A percentile compares a stretch with the other conserved stretches of the same genome.
These are phyloP conservation scores for Corella eumyota DNA, from an alignment of 23 tunicate genomes.

Conservation along the genomic window DNA sequence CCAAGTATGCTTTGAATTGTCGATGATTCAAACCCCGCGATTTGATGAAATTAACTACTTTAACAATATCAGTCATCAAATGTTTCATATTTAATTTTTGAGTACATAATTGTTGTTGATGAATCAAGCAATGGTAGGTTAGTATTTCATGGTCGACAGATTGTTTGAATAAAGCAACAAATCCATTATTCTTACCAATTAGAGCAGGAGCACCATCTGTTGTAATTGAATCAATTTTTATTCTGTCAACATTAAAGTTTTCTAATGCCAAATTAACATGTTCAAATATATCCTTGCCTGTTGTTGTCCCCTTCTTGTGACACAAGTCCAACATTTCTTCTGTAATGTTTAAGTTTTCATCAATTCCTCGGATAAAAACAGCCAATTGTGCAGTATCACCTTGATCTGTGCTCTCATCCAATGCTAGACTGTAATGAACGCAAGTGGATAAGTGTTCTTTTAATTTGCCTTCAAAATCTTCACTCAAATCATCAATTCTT, in stretches of 20 bases:
- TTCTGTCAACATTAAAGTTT: slow-evolving; percentile 2
- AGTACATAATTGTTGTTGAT: slow-evolving; percentile 29
- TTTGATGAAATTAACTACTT: slow-evolving; percentile 39
- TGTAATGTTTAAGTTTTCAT: slow-evolving; percentile 5
- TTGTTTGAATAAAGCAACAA: slow-evolving; percentile 11
- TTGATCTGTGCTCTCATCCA: slow-evolving; percentile 14
- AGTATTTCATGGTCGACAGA: slow-evolving; percentile 10
- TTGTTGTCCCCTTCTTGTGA: slow-evolving; percentile 2
- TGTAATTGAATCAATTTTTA: slow-evolving; percentile 4
- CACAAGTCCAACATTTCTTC: slow-evolving; percentile 8
- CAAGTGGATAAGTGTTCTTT: slow-evolving; percentile 1
- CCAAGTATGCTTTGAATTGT: slow-evolving; percentile 17
- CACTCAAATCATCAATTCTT: slow-evolving; percentile 3
- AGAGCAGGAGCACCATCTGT: slow-evolving; percentile 32
- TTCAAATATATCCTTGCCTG: slow-evolving; percentile 1
- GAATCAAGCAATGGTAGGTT: slow-evolving; percentile 33
- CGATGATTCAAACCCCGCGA: slow-evolving; percentile 45
- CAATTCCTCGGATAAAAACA: slow-evolving; percentile 13
- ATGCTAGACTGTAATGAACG: slow-evolving; percentile 3
- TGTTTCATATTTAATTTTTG: slow-evolving; percentile 23
- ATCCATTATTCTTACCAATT: slow-evolving; percentile 15
- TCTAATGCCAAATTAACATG: slow-evolving; percentile 3
- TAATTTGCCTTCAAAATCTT: slow-evolving; percentile 1
- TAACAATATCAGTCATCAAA: slow-evolving; percentile 24
- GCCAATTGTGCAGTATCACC: slow-evolving; percentile 16